These are phyloP conservation scores for Myathropa florea DNA, from an alignment of 2,888 invertebrate species.

Conservation along the genomic window DNA sequence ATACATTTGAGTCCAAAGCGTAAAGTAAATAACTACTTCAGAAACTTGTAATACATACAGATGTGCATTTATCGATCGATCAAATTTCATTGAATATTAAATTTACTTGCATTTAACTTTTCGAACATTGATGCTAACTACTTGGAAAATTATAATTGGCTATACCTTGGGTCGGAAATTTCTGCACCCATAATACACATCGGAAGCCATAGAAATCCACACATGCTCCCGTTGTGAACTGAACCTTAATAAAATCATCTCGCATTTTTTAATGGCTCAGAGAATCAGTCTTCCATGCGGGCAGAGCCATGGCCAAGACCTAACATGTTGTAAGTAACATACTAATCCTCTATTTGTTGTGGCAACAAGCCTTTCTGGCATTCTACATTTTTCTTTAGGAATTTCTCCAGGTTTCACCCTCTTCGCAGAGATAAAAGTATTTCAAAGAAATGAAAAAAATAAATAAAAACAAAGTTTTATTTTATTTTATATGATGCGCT, in stretches of 20 bases:
- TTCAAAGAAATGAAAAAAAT: background rate
- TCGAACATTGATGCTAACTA: too few relatives aligned
- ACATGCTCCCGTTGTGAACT: background rate
- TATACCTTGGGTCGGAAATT: background rate
- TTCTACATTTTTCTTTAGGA: too few relatives aligned
- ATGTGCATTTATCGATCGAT: too few relatives aligned
- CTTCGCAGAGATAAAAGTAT: too few relatives aligned
- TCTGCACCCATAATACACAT: background rate
- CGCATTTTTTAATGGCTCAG: background rate
- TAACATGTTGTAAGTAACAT: background rate
- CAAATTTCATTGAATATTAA: too few relatives aligned
- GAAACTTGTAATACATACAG: too few relatives aligned
- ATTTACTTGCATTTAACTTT: too few relatives aligned
- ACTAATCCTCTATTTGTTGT: background rate
- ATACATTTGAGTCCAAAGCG: too few relatives aligned
- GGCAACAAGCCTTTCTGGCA: background rate
- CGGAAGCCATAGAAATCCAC: background rate
- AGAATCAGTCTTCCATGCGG: background rate
- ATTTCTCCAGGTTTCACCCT: too few relatives aligned
- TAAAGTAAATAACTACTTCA: too few relatives aligned
- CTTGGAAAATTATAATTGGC: background rate
- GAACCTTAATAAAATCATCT: background rate
- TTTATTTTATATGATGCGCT: too few relatives aligned
- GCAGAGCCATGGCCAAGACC: background rate
- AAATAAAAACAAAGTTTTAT: too few relatives aligned